Percentiles rank a stretch among this genome's conserved stretches.
Conservation (phyloP, 2,113 vertebrate species). For the Galeopterus variegatus region DNA sequence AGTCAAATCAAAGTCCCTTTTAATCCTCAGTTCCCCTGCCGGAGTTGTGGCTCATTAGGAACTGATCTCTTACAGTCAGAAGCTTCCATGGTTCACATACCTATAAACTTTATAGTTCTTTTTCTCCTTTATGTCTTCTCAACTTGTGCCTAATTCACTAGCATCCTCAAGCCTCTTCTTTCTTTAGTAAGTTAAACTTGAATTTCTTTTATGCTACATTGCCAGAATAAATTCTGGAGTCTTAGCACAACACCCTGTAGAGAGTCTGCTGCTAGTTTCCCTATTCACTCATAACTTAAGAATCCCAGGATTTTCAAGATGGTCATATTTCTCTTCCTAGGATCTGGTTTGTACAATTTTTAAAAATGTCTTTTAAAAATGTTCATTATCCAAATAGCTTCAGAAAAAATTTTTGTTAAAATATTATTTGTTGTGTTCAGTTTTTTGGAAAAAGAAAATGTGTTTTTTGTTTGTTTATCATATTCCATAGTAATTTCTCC, state of each 20-base stretch:
- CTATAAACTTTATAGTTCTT: not conserved
- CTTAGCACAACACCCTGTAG: not conserved
- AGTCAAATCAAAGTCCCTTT: not conserved
- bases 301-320: slow-evolving; percentile 8
- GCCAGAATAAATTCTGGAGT: not conserved
- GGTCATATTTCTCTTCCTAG: slow-evolving; percentile 17
- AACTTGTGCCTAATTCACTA: not conserved
- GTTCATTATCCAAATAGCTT: not conserved
- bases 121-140: not conserved
- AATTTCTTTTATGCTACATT: slow-evolving; percentile 42
- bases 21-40: not conserved
- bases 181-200: not conserved
- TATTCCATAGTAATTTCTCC: not conserved
- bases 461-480: not conserved
- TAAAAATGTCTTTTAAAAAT: not conserved
- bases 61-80: not conserved
- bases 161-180: not conserved
- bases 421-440: slow-evolving; percentile 33
- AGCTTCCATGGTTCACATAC: not conserved
- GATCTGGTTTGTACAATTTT: not conserved
- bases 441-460: slow-evolving; percentile 10
- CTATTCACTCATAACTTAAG: not conserved
- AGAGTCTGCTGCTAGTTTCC: not conserved
- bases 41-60: slow-evolving; percentile 9
- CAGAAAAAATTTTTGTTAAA: not conserved